Evolutionary conservation across 2,888 invertebrate genomes (phyloP).

Genomic region (Cotesia congregata): DNA sequence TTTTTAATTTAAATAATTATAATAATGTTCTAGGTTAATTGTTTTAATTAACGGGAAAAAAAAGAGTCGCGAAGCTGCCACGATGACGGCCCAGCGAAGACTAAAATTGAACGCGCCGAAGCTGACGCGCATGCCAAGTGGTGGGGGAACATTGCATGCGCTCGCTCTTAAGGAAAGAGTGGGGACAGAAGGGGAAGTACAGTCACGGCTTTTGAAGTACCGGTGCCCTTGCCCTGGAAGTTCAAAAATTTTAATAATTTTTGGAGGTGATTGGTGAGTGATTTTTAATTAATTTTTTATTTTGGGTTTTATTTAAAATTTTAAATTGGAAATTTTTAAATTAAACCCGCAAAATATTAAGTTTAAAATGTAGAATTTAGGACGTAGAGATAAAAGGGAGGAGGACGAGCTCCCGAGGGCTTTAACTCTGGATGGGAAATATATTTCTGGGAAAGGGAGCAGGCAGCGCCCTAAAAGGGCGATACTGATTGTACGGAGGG

Average conservation of each 20-base stretch:
- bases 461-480: slow-evolving; percentile 33
- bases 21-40: not conserved
- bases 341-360: too few relatives aligned
- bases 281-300: too few relatives aligned
- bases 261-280: too few relatives aligned
- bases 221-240: not conserved
- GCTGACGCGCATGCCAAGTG: slow-evolving; percentile 46
- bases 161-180: slow-evolving; percentile 42
- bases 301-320: too few relatives aligned
- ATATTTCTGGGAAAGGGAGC: slow-evolving; percentile 22
- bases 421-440: slow-evolving; percentile 6
- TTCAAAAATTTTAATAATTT: not conserved
- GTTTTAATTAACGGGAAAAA: slow-evolving; percentile 3
- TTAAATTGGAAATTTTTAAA: too few relatives aligned
- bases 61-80: slow-evolving; percentile 59
- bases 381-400: too few relatives aligned
- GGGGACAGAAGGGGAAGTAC: slow-evolving; percentile 29
- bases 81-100: slow-evolving; percentile 66
- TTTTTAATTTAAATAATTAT: not conserved
- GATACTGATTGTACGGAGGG: slow-evolving; percentile 34
- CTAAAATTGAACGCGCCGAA: slow-evolving; percentile 58
- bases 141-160: slow-evolving; percentile 1
- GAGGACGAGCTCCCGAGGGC: not conserved
- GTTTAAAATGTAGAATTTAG: too few relatives aligned
- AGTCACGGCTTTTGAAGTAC: not conserved